Conservation (phyloP, 2,113 vertebrate species). For the Calonectris borealis region DNA sequence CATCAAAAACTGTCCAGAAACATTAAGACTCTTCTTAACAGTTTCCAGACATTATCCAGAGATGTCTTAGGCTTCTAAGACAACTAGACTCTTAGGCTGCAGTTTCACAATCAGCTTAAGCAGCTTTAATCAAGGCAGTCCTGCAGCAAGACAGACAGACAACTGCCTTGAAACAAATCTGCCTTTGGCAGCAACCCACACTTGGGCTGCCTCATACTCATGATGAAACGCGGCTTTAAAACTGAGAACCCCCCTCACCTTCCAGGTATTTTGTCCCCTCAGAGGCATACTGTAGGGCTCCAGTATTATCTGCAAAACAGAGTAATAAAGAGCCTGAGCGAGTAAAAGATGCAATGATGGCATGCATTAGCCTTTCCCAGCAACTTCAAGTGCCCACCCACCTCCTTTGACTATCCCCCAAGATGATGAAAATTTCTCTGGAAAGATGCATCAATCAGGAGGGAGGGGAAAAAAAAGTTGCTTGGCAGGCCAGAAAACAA, state of each 20-base stretch:
- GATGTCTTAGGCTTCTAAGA: not conserved
- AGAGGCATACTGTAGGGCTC: not conserved
- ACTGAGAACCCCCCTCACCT: not conserved
- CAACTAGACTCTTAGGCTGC: not conserved
- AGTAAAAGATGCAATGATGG: not conserved
- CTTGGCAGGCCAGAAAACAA: not conserved
- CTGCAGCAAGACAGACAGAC: slow-evolving; percentile 29
- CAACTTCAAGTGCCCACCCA: not conserved
- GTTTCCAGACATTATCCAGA: not conserved
- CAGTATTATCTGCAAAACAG: not conserved
- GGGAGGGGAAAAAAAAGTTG: not conserved
- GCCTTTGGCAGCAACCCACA: not conserved
- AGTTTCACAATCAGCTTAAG: slow-evolving; percentile 37
- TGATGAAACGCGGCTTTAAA: not conserved
- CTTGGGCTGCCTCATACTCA: not conserved
- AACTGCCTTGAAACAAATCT: slow-evolving; percentile 7
- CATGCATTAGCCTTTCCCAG: not conserved
- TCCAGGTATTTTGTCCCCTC: not conserved
- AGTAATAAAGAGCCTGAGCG: not conserved
- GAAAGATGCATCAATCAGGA: not conserved
- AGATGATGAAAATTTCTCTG: not conserved
- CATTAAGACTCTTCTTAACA: not conserved
- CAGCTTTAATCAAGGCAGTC: slow-evolving; percentile 36
- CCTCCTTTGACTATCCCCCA: not conserved
- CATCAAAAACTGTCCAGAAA: not conserved